Evolutionary conservation across 2,113 vertebrate species (phyloP), one percentile per base, ranked within the genome.

Genomic region (Morone chrysops): DNA sequence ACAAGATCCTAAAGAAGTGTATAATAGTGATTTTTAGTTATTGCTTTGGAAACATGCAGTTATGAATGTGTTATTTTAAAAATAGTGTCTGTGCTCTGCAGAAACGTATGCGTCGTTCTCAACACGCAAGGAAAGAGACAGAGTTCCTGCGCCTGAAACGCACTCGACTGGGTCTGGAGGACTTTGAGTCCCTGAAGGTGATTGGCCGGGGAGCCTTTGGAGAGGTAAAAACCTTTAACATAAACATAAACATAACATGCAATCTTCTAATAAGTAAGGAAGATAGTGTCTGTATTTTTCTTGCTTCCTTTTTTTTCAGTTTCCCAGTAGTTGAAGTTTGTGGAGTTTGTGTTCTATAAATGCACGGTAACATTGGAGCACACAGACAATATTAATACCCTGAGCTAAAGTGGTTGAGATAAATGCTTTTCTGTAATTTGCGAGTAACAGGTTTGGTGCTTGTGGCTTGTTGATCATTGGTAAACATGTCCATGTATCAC

Each of bases 101-200:
- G 95, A 96, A 96, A 88, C 86, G 94, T 16, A 75, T 94, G 8
- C 91, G 95, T 0, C 94, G 95, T 1, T 95, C 95, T 63, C 94
- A 95, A 65, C 95, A 96, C 16, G 95, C 95, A 0, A 85, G 95
- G 50, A 96, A 96, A 89, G 95, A 96, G 85, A 95, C 95, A 0
- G 95, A 96, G 84, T 96, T 96, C 48, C 92, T 96, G 59, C 93
- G 95, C 14, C 89, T 96, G 53, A 96, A 96, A 63, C 92, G 95
- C 4, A 96, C 95, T 6, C 92, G 95, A 16, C 93, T 96, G 20
- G 95, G 95, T 18, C 87, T 96, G 69, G 95, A 96, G 61, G 95
- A 96, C 87, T 96, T 96, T 71, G 95, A 96, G 80, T 96, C 95
- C 8, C 89, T 96, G 43, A 96, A 96, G 86, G 95, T 96, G 87